Conservation (phyloP, 53 echinoderm and acorn worm genomes). For the Crossaster papposus region DNA sequence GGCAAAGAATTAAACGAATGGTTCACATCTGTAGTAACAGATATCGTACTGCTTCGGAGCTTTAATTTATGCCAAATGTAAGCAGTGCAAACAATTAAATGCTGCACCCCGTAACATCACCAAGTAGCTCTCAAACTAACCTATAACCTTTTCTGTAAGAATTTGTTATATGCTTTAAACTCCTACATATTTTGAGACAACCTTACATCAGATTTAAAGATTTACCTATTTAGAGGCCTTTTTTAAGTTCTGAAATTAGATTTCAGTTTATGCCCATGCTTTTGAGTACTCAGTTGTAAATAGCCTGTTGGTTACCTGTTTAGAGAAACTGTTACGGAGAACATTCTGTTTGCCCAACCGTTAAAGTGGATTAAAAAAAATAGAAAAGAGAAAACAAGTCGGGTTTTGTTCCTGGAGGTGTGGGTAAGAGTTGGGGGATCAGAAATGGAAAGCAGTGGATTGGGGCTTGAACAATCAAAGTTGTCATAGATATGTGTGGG, state of each 20-base stretch:
- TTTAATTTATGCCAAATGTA: no score
- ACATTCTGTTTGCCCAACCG: slow-evolving; percentile 9
- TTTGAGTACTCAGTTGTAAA: not conserved
- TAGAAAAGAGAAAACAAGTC: not conserved
- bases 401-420: not conserved
- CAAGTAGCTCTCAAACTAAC: not conserved
- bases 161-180: not conserved
- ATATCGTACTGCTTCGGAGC: no score
- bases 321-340: not conserved
- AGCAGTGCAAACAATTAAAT: no score
- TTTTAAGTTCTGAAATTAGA: slow-evolving; percentile 12
- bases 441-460: not conserved
- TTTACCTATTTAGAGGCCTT: not conserved
- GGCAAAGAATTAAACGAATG: no score
- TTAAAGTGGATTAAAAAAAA: not conserved
- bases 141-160: not conserved
- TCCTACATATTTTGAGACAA: not conserved
- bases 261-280: not conserved
- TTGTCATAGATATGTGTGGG: slow-evolving; percentile 61
- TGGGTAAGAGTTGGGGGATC: not conserved
- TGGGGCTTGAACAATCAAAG: slow-evolving; percentile 20
- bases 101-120: no score
- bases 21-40: no score
- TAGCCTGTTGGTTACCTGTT: not conserved
- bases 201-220: slow-evolving; percentile 15